Evolutionary conservation across 2,888 invertebrate genomes (phyloP).

Genomic region (Dryococelus australis): DNA sequence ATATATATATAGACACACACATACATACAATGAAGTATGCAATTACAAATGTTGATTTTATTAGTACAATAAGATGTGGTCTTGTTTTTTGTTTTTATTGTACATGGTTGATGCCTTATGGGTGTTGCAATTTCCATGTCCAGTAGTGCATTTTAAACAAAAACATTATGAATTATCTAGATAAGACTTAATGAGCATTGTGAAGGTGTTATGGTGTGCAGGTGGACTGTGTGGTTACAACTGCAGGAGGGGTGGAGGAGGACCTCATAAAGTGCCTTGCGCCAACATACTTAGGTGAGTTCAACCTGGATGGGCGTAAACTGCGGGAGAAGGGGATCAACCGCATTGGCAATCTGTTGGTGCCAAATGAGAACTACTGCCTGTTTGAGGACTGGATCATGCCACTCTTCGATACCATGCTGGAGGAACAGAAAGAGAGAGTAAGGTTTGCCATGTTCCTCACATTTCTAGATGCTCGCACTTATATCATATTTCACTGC

Average conservation of each 20-base stretch:
- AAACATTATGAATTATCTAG: no score
- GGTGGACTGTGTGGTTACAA: conserved; percentile 96
- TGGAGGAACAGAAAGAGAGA: conserved; percentile 82
- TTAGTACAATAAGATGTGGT: no score
- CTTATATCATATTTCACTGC: no score
- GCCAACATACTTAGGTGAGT: conserved; percentile 93
- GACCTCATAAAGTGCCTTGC: conserved; percentile 98
- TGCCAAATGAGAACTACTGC: conserved; percentile 98
- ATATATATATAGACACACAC: no score
- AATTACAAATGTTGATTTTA: no score
- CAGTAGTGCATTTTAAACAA: no score
- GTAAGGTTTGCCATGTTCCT: conserved; percentile 49
- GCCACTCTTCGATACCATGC: conserved; percentile 90
- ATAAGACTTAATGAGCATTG: no score
- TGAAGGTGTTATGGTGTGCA: conserved; percentile 51
- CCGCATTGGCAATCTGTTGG: conserved; percentile 90
- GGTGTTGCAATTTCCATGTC: no score
- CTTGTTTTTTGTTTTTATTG: no score
- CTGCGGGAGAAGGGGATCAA: conserved; percentile 89
- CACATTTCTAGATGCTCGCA: no score
- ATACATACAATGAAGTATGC: no score
- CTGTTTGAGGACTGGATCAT: conserved; percentile 97
- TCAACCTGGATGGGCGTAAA: conserved; percentile 79
- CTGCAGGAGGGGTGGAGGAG: conserved; percentile 98
- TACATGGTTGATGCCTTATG: no score